Percentiles rank a stretch among this genome's conserved stretches.
Conservation (phyloP, 1,140 invertebrate species). For the Megathymus violae region DNA sequence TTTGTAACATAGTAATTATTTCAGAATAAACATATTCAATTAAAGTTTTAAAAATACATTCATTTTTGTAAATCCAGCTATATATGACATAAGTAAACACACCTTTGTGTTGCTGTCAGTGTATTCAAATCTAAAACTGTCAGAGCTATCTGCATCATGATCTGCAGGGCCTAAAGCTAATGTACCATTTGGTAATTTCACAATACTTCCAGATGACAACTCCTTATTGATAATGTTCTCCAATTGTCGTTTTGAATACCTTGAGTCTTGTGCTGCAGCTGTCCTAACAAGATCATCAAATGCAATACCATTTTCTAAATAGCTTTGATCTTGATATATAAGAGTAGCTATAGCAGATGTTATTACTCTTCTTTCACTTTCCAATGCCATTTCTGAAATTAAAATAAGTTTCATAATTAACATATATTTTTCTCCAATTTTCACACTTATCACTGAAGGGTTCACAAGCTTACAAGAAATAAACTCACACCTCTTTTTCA, state of each 20-base stretch:
- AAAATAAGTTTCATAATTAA: conserved; percentile 24
- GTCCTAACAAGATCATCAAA: conserved; percentile 86
- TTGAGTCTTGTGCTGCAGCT: conserved; percentile 86
- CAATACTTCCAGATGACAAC: conserved; percentile 86
- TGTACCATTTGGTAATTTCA: conserved; percentile 87
- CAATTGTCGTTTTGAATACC: conserved; percentile 87
- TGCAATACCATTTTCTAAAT: conserved; percentile 88
- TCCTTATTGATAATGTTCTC: conserved; percentile 87
- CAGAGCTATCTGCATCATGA: conserved; percentile 76
- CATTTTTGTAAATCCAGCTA: no score
- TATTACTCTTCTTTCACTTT: conserved; percentile 81
- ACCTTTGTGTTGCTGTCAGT: conserved; percentile 78
- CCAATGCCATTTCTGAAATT: conserved; percentile 72
- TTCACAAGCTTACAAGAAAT: conserved; percentile 6
- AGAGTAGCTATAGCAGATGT: conserved; percentile 88
- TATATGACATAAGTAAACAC: conserved; percentile 25
- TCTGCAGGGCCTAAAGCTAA: conserved; percentile 86
- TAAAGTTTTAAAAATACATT: no score
- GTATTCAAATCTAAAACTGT: conserved; percentile 77
- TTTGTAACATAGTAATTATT: neutral
- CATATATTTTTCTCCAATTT: conserved; percentile 13
- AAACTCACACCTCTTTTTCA: conserved; percentile 23
- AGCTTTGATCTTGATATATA: conserved; percentile 88
- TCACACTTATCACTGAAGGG: neutral
- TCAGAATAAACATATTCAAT: no score